phyloP scores from a whole-genome alignment of 2,888 invertebrate species.

The Volucella inflata region DNA sequence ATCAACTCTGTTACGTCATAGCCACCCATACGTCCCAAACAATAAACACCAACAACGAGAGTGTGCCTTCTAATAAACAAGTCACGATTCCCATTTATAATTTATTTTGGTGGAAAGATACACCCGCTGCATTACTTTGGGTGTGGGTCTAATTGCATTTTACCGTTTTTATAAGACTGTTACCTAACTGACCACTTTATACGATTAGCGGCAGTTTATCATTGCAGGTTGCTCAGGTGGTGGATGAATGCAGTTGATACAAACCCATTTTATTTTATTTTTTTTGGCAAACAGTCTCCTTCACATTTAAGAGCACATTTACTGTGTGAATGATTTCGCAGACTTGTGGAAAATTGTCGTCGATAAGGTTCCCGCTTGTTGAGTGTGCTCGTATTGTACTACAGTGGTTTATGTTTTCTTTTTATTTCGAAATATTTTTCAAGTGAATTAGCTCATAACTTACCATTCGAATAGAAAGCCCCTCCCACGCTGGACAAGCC shows the following conservation, averaged over 20 bases:
- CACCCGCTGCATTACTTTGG: constrained; percentile 72
- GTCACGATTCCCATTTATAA: constrained; percentile 75
- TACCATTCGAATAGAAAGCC: constrained; percentile 64
- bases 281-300: constrained; percentile 40
- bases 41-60: constrained; percentile 48
- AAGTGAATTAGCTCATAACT: constrained; percentile 73
- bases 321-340: constrained; percentile 43
- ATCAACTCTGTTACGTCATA: neutral
- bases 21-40: neutral
- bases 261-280: constrained; percentile 19
- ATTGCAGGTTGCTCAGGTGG: constrained; percentile 72
- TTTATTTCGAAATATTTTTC: constrained; percentile 72
- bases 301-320: constrained; percentile 56
- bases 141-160: constrained; percentile 76
- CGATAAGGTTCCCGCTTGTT: constrained; percentile 32
- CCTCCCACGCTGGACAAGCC: constrained; percentile 71
- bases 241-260: constrained; percentile 69
- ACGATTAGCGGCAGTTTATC: constrained; percentile 72
- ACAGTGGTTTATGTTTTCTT: constrained; percentile 54
- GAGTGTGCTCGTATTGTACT: constrained; percentile 23
- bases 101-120: constrained; percentile 75
- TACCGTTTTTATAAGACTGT: constrained; percentile 70
- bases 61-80: constrained; percentile 71
- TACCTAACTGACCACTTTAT: constrained; percentile 74
- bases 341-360: constrained; percentile 54